phyloP scores from a whole-genome alignment of 2,113 vertebrate genomes.

The Aphelocoma coerulescens region DNA sequence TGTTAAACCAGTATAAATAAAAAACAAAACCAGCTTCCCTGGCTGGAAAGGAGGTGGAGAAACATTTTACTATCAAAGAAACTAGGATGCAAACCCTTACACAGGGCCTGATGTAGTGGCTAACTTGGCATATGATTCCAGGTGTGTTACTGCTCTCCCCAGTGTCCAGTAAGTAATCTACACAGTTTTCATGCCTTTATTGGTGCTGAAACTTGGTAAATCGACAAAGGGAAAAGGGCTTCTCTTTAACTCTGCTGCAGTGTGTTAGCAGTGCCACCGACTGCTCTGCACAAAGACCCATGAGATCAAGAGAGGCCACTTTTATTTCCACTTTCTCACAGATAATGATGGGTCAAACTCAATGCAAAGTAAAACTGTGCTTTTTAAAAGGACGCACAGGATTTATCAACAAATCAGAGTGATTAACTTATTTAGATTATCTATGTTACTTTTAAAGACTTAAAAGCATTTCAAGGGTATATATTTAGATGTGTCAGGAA shows the following conservation, averaged over 20 bases:
- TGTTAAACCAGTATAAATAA: background rate
- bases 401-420: background rate
- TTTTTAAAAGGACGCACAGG: background rate
- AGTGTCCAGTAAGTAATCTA: background rate
- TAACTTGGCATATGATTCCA: background rate
- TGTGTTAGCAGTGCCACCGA: background rate
- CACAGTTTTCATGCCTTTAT: background rate
- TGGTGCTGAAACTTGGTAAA: background rate
- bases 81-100: background rate
- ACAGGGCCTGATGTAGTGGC: accelerated
- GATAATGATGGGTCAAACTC: background rate
- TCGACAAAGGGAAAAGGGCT: background rate
- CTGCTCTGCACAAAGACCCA: background rate
- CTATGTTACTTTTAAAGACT: background rate
- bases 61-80: background rate
- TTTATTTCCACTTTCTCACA: slow-evolving; percentile 3
- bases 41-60: background rate
- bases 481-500: slow-evolving; percentile 34
- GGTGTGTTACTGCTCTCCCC: background rate
- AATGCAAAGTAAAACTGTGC: background rate
- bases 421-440: background rate
- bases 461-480: background rate
- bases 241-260: background rate
- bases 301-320: background rate
- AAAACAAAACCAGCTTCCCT: background rate